Evolutionary conservation across 2,797 vertebrate genomes (phyloP), one percentile per base, ranked within the genome.

Genomic region (Coregonus sp.): DNA sequence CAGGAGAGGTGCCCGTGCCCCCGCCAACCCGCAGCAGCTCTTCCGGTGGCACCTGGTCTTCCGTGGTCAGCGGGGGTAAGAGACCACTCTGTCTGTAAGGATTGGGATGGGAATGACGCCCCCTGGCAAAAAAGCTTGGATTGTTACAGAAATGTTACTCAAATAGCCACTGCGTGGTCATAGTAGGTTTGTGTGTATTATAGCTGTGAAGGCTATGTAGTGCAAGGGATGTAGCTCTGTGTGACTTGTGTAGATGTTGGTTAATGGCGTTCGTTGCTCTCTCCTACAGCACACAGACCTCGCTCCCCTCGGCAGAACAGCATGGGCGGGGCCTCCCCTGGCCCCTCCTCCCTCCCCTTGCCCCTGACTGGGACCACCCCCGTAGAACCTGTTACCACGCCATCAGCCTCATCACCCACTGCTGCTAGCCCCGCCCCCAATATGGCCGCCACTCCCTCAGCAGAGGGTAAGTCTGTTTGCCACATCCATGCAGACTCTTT

Each of bases 31-130:
- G 97, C 92, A 97, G 93, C 90, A 97, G 94, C 91, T 95, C 97
- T 87, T 91, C 95, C 61, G 96, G 97, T 86, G 97, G 97, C 88
- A 99, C 97, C 3, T 99, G 98, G 98, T 99, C 98, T 76, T 98
- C 98, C 63, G 97, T 99, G 83, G 98, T 99, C 88, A 99, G 97
- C 80, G 98, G 98, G 94, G 97, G 98, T 99, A 91, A 91, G 94
- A 61, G n/a, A 20, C n/a, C 72, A 37, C 18, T 20, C 54, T 20
- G 54, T n/a, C 56, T 59, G 18, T 2, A 2, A 59, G 56, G 56
- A 59, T 20, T 18, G 56, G 56, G 56, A 59, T 18, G 6, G 18
- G 52, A 47, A 47, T 47, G 40, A 11, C 11, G 11, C 40, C 40
- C 40, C 40, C 40, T 11, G 40, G 9, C 40, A 47, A 40, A 40